Percentiles rank a stretch among this genome's conserved stretches.
Evolutionary conservation across 2,797 vertebrate genomes (phyloP).

Genomic region (Graptemys geographica): DNA sequence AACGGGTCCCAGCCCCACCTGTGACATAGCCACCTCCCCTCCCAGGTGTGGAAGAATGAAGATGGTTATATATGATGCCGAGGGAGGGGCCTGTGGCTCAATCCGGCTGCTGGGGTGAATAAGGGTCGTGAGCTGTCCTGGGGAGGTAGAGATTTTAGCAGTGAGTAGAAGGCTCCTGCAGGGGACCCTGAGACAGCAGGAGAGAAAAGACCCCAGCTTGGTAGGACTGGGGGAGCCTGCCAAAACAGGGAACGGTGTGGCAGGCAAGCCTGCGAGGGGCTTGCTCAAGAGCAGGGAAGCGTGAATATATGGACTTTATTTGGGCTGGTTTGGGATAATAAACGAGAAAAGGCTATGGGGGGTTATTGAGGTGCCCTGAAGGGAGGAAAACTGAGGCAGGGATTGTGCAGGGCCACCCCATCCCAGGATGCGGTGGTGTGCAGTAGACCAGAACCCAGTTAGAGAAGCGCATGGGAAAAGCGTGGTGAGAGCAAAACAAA

Average conservation of each 20-base stretch:
- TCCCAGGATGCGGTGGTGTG: not conserved
- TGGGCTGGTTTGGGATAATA: not conserved
- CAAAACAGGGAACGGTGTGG: not conserved
- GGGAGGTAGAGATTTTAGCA: not conserved
- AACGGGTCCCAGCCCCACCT: too few relatives aligned
- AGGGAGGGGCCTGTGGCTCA: not conserved
- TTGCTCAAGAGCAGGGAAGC: not conserved
- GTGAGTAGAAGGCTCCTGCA: not conserved
- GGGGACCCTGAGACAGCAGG: too few relatives aligned
- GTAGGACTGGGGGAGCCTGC: too few relatives aligned
- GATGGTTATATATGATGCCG: fast-evolving
- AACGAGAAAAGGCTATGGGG: too few relatives aligned
- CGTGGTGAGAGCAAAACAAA: too few relatives aligned
- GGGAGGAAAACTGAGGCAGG: not conserved
- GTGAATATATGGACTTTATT: not conserved
- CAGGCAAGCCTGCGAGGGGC: not conserved
- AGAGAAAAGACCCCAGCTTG: too few relatives aligned
- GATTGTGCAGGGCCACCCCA: not conserved
- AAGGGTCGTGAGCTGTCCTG: not conserved
- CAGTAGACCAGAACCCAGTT: too few relatives aligned
- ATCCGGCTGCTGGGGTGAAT: fast-evolving
- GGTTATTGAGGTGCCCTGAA: not conserved
- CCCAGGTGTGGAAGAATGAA: not conserved
- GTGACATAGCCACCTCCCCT: not conserved
- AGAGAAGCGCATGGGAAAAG: not conserved